Percentiles rank a stretch among this genome's conserved stretches.
These are phyloP conservation scores for Ormyrus thymus DNA, from an alignment of 2,888 invertebrate genomes.

Conservation along the genomic window DNA sequence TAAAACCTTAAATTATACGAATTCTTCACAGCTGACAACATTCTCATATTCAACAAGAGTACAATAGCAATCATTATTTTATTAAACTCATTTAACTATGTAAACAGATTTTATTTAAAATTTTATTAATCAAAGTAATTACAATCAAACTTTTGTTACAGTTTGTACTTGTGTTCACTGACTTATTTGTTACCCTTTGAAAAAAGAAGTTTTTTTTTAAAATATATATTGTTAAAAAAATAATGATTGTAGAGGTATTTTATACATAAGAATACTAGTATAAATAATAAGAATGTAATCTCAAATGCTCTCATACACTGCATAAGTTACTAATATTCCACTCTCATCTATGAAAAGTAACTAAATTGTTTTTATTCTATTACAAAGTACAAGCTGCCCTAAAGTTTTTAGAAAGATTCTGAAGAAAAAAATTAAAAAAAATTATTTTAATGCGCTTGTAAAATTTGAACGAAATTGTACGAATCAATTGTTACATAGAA, in stretches of 20 bases:
- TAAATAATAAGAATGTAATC: neutral
- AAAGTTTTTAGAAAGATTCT: neutral
- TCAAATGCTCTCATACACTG: neutral
- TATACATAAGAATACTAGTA: neutral
- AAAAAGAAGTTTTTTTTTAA: neutral
- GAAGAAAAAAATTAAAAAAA: slow-evolving; percentile 9
- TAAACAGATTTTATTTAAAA: neutral
- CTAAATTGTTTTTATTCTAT: slow-evolving; percentile 14
- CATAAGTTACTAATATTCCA: neutral
- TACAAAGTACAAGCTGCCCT: slow-evolving; percentile 36
- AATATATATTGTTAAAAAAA: neutral
- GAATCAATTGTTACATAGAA: slow-evolving; percentile 9
- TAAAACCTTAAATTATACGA: neutral
- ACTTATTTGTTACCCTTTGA: too few relatives aligned
- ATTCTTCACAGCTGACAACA: neutral
- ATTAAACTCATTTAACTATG: neutral
- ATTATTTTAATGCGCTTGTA: slow-evolving; percentile 16
- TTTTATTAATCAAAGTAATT: too few relatives aligned
- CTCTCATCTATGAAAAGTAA: slow-evolving; percentile 7
- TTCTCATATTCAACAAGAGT: neutral
- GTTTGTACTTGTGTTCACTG: too few relatives aligned
- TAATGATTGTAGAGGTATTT: neutral
- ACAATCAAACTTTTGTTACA: too few relatives aligned
- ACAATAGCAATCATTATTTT: neutral
- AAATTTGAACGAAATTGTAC: slow-evolving; percentile 13